A percentile compares a stretch with the other conserved stretches of the same genome.
Evolutionary conservation across 2,888 invertebrate genomes (phyloP).

Genomic region (Sarcophaga rosellei): DNA sequence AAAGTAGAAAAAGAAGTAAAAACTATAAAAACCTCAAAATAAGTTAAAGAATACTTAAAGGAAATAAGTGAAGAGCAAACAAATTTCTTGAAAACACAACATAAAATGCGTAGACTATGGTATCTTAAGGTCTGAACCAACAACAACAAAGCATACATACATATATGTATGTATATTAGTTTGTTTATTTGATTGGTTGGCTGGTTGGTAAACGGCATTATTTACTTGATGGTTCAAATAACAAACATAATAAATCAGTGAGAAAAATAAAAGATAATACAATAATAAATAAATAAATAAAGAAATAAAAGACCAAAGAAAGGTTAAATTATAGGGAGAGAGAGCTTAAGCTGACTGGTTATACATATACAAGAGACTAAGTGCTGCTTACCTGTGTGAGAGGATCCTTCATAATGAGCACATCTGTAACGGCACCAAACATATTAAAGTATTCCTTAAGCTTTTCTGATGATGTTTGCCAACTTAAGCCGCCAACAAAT

Average conservation of each 20-base stretch:
- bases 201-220: neutral
- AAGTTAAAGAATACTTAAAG: conserved; percentile 31
- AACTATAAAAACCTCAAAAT: conserved; percentile 44
- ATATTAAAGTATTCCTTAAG: conserved; percentile 95
- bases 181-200: neutral
- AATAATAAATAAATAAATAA: conserved; percentile 41
- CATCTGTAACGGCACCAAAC: conserved; percentile 95
- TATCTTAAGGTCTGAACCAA: neutral
- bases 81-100: conserved; percentile 18
- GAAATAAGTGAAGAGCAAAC: conserved; percentile 57
- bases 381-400: conserved; percentile 89
- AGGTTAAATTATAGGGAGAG: conserved; percentile 24
- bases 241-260: conserved; percentile 12
- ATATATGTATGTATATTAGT: neutral
- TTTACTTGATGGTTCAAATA: too few relatives aligned
- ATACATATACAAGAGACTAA: conserved; percentile 32
- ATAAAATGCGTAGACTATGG: conserved; percentile 23
- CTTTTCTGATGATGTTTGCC: conserved; percentile 96
- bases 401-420: conserved; percentile 96
- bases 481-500: conserved; percentile 95
- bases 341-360: neutral
- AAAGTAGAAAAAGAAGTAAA: neutral
- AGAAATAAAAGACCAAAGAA: conserved; percentile 51
- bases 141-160: neutral
- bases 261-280: neutral